These are phyloP conservation scores for Pampus argenteus DNA, from an alignment of 2,797 vertebrate species.

Conservation along the genomic window DNA sequence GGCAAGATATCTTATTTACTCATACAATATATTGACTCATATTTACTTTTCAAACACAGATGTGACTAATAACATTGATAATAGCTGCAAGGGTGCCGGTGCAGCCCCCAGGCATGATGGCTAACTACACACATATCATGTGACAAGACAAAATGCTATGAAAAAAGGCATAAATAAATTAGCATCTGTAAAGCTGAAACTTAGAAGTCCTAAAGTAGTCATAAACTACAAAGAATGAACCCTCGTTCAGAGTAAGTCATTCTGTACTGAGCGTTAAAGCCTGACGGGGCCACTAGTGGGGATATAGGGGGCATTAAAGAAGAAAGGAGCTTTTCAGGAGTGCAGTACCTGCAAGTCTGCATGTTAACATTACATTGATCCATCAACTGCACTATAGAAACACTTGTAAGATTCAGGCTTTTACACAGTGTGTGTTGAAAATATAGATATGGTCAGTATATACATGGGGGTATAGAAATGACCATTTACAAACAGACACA, in stretches of 20 bases:
- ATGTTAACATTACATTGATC: neutral
- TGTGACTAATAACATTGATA: too few species aligned
- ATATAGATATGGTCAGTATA: neutral
- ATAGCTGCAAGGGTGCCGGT: too few species aligned
- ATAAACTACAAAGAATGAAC: too few species aligned
- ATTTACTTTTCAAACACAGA: neutral
- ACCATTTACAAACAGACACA: neutral
- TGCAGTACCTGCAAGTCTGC: neutral
- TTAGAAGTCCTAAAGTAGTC: too few species aligned
- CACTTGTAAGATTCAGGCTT: neutral
- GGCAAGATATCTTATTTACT: neutral
- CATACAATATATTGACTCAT: too few species aligned
- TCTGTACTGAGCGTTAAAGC: neutral
- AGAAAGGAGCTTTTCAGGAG: neutral
- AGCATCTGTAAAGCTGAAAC: too few species aligned
- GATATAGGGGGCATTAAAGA: neutral
- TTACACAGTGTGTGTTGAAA: neutral
- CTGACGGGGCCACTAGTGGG: neutral
- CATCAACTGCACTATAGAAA: neutral
- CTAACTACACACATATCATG: too few species aligned
- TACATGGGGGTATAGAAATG: neutral
- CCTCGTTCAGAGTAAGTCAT: too few species aligned
- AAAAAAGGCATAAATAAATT: neutral
- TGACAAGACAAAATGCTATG: neutral
- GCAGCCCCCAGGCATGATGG: too few species aligned